These are phyloP conservation scores for Poeciliopsis paucimaculata DNA, from an alignment of 2,797 vertebrate species.

Conservation along the genomic window DNA sequence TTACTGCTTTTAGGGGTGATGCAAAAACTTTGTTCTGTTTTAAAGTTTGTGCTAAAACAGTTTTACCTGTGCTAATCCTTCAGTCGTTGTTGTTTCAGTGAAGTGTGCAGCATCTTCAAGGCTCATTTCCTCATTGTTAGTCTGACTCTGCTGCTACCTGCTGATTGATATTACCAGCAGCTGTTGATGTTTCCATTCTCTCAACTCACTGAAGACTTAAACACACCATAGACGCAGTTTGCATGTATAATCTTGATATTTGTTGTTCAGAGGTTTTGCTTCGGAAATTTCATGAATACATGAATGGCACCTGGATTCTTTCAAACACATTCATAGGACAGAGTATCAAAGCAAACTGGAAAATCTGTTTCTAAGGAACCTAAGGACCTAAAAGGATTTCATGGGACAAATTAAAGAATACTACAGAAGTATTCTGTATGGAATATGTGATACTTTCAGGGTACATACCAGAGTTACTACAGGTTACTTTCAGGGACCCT, in stretches of 20 bases:
- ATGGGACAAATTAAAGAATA: background rate
- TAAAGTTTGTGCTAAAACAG: background rate
- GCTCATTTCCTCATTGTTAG: conserved; percentile 3
- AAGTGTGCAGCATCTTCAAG: background rate
- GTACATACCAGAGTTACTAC: background rate
- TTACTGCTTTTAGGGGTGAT: background rate
- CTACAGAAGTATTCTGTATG: background rate
- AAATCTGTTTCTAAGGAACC: background rate
- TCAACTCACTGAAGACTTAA: background rate
- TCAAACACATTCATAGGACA: background rate
- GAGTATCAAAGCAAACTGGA: background rate
- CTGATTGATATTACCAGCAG: conserved; percentile 6
- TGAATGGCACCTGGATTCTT: background rate
- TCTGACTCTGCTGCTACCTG: background rate
- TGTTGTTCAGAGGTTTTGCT: conserved; percentile 1
- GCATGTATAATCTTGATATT: conserved; percentile 3
- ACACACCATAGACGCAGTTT: background rate
- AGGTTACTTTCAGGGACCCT: background rate
- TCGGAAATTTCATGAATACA: background rate
- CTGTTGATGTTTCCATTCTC: background rate
- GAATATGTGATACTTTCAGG: background rate
- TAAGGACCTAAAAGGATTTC: background rate
- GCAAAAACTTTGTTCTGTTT: background rate
- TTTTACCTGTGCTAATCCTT: background rate
- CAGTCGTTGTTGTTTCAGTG: background rate